Percentiles rank a stretch among this genome's conserved stretches.
Evolutionary conservation across 2,113 vertebrate species (phyloP).

Genomic region (Megaptera novaeangliae): DNA sequence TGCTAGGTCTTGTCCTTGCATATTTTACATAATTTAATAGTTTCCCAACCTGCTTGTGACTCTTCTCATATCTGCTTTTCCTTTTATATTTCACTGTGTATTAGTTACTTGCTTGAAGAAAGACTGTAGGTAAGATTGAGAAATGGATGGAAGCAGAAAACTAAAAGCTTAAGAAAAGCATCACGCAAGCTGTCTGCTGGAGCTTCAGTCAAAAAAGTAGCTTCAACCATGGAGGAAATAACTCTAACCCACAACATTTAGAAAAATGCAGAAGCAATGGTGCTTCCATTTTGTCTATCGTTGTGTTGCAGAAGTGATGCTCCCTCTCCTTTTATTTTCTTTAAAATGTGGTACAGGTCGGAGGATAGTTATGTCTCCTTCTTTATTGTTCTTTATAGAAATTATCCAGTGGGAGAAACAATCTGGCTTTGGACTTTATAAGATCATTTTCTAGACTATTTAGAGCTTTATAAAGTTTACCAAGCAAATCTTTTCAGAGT

Average conservation of each 20-base stretch:
- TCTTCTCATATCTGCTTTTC: background rate
- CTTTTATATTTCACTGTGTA: background rate
- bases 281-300: background rate
- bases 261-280: background rate
- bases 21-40: background rate
- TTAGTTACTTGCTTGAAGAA: background rate
- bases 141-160: background rate
- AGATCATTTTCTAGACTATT: background rate
- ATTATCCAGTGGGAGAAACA: background rate
- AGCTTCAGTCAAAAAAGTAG: background rate
- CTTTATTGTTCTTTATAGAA: background rate
- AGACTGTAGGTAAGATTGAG: background rate
- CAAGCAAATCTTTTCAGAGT: background rate
- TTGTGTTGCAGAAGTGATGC: background rate
- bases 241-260: background rate
- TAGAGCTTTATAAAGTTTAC: background rate
- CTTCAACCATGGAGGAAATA: background rate
- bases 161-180: background rate
- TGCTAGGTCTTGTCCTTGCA: background rate
- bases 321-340: background rate
- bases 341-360: background rate
- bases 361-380: background rate
- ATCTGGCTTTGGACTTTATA: background rate
- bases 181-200: background rate
- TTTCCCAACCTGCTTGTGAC: background rate